These are phyloP conservation scores for Plagodis pulveraria DNA, from an alignment of 2,888 invertebrate species.

Conservation along the genomic window DNA sequence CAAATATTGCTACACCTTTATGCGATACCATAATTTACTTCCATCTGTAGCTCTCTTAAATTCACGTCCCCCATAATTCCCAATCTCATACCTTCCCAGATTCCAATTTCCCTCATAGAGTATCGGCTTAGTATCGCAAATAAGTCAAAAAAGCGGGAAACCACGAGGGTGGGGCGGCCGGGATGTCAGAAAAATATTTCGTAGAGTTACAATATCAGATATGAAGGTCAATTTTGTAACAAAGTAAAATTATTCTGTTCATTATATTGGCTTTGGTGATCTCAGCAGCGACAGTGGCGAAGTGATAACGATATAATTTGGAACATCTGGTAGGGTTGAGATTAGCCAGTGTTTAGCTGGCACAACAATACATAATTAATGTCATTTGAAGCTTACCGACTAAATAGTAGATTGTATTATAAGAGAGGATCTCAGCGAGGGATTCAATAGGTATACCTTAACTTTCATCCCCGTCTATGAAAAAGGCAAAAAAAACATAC, in stretches of 20 bases:
- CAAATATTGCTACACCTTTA: conserved; percentile 20
- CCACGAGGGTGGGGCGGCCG: conserved; percentile 52
- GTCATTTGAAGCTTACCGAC: not conserved
- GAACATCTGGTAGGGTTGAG: conserved; percentile 48
- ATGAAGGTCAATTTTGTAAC: conserved; percentile 80
- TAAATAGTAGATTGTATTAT: not conserved
- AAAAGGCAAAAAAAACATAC: no score
- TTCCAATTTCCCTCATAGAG: conserved; percentile 58
- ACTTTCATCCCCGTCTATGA: no score
- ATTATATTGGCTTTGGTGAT: conserved; percentile 83
- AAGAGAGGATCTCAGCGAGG: no score
- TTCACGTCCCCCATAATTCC: conserved; percentile 38
- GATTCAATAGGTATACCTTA: no score
- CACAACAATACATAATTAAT: not conserved
- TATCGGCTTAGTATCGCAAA: conserved; percentile 57
- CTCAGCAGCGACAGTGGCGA: conserved; percentile 75
- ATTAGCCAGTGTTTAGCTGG: conserved; percentile 13
- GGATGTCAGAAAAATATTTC: conserved; percentile 68
- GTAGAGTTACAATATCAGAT: conserved; percentile 78
- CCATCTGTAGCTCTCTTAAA: conserved; percentile 31
- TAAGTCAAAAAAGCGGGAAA: conserved; percentile 54
- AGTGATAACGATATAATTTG: conserved; percentile 83
- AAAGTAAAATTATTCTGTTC: conserved; percentile 83
- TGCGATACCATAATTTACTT: conserved; percentile 27
- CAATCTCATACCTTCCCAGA: conserved; percentile 50